Evolutionary conservation across 2,888 invertebrate species (phyloP), one percentile per base, ranked within the genome.

Genomic region (Nomada goodeniana): DNA sequence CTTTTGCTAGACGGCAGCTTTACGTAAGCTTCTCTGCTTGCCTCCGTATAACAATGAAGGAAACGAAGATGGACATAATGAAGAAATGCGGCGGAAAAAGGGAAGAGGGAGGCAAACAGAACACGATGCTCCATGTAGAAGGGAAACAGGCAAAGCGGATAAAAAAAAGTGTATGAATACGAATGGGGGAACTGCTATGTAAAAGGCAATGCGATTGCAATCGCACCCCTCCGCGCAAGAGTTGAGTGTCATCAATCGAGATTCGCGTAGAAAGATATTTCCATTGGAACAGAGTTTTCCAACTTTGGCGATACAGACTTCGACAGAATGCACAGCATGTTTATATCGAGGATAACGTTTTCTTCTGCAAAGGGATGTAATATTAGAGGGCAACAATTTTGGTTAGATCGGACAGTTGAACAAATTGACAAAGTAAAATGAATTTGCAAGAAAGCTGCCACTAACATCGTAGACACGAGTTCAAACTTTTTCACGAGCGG

Each of bases 31-130:
- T 47, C 53, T 13, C 53, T 13, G 29, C 55, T 36, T 47, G 11
- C 11, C 29, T 13, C 52, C 11, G 60, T 61, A 36, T n/a, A 77
- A 55, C n/a, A 67, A 65, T n/a, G 61, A 57, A 42, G n/a, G 60
- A 47, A 50, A 61, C 26, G 65, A 67, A 77, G 72, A 74, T 64
- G 69, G 60, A 65, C 69, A 11, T 69, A 69, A 69, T 50, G 74
- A 73, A 80, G 74, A 79, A 74, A 70, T 65, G 69, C 60, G 42
- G 65, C 69, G 57, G 26, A n/a, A 61, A 65, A 64, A 18, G n/a
- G 29, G 60, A 53, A n/a, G 15, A 36, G 44, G 23, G 44, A 55
- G 36, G 65, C 47, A 63, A 53, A 53, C 55, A 50, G 79, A 69
- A 64, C 80, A 71, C n/a, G 77, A 80, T 77, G 60, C 55, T 26